phyloP scores from a whole-genome alignment of 2,797 vertebrate species.

The Rhodeus uyekii region DNA sequence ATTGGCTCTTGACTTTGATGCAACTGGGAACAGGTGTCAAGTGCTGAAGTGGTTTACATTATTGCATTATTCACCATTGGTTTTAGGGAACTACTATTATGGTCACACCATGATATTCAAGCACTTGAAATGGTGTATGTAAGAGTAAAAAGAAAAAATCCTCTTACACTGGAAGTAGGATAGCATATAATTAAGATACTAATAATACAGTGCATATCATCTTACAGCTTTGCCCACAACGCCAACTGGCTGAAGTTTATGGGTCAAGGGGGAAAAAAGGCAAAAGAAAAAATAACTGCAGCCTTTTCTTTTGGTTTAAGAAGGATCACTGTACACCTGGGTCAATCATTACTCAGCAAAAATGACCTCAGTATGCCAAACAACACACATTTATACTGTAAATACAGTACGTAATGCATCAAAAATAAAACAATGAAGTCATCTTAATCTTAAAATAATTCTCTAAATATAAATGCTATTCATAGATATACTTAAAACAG shows the following conservation, averaged over 20 bases:
- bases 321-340: background rate
- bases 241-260: background rate
- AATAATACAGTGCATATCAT: background rate
- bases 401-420: background rate
- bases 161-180: background rate
- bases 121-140: background rate
- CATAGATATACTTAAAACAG: background rate
- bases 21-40: background rate
- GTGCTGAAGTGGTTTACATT: background rate
- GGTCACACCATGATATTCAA: background rate
- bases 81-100: background rate
- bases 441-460: background rate
- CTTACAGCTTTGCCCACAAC: background rate
- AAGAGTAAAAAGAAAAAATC: background rate
- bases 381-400: background rate
- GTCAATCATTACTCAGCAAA: conserved; percentile 35
- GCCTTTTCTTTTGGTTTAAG: background rate
- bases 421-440: background rate
- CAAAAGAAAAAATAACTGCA: background rate
- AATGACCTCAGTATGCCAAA: background rate
- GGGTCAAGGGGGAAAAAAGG: background rate
- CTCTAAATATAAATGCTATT: background rate
- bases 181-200: background rate
- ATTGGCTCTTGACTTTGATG: background rate
- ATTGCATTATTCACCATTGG: background rate